Percentiles rank a stretch among this genome's conserved stretches.
Evolutionary conservation across 1,140 invertebrate species (phyloP).

Genomic region (Proctacanthus coquilletti): DNA sequence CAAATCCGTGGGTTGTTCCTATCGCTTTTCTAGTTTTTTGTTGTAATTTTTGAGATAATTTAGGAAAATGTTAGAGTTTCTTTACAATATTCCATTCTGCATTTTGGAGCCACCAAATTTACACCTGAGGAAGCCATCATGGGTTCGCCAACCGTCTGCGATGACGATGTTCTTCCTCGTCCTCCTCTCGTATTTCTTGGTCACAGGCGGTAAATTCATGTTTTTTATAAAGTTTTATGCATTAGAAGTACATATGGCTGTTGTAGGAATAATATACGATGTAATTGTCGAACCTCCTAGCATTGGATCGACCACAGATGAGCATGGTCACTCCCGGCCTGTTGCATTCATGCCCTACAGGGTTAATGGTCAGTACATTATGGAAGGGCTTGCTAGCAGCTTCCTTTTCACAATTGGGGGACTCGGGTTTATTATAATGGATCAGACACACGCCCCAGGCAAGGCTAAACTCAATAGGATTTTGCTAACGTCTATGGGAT

Average conservation of each 20-base stretch:
- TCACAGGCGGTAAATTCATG: constrained; percentile 76
- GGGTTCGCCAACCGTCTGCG: constrained; percentile 79
- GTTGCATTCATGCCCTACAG: constrained; percentile 97
- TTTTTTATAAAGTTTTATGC: constrained; percentile 1
- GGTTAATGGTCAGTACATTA: constrained; percentile 97
- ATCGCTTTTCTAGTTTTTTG: no score
- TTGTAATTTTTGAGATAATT: no score
- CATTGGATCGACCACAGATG: constrained; percentile 93
- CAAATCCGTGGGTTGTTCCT: no score
- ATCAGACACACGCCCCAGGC: constrained; percentile 80
- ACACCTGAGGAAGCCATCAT: constrained; percentile 78
- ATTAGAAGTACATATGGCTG: background rate
- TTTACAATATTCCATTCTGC: constrained; percentile 61
- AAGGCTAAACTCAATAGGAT: constrained; percentile 87
- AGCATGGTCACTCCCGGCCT: constrained; percentile 85
- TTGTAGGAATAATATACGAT: constrained; percentile 92
- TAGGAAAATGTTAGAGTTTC: constrained; percentile 52
- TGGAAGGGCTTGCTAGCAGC: constrained; percentile 94
- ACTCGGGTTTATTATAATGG: constrained; percentile 90
- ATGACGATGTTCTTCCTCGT: constrained; percentile 87
- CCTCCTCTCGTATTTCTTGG: constrained; percentile 89
- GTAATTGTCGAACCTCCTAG: constrained; percentile 97
- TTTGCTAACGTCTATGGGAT: constrained; percentile 81
- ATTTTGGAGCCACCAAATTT: constrained; percentile 77
- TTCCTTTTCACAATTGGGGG: constrained; percentile 93